phyloP scores from a whole-genome alignment of 1,140 invertebrate genomes.

The Drosophila lacteicornis region DNA sequence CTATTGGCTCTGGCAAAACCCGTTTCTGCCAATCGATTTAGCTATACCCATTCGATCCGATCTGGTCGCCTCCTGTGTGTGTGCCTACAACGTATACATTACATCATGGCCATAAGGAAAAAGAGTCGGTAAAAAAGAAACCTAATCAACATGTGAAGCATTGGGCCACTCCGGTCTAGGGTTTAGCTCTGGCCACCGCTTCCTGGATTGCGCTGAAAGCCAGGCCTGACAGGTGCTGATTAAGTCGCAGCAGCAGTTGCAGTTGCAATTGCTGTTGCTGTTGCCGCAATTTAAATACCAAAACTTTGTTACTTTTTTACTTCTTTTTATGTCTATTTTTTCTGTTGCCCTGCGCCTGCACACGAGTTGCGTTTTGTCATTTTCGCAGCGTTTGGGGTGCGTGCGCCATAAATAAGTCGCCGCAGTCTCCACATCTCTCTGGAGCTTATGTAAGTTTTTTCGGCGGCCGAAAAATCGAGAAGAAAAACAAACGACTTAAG shows the following conservation, averaged over 20 bases:
- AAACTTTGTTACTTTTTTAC: constrained; percentile 14
- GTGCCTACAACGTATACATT: constrained; percentile 28
- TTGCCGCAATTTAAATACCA: constrained; percentile 46
- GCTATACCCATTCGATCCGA: constrained; percentile 38
- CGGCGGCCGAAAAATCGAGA: constrained; percentile 1
- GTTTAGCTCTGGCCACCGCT: constrained; percentile 31
- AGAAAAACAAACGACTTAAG: constrained; percentile 70
- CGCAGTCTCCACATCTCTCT: constrained; percentile 7
- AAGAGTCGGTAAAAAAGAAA: constrained; percentile 35
- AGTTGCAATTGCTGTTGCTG: constrained; percentile 28
- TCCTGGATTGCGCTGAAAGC: constrained; percentile 68
- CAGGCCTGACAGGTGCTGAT: constrained; percentile 75
- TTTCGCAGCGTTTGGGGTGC: constrained; percentile 29
- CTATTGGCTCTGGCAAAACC: constrained; percentile 19
- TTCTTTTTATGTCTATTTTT: too few relatives aligned
- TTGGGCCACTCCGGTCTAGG: constrained; percentile 39
- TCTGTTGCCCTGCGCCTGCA: not conserved
- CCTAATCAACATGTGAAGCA: constrained; percentile 65
- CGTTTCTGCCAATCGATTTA: constrained; percentile 44
- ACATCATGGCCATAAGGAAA: constrained; percentile 62
- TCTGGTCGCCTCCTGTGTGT: constrained; percentile 21
- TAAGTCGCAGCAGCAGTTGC: constrained; percentile 47
- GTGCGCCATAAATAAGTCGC: constrained; percentile 65
- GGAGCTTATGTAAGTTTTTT: constrained; percentile 31
- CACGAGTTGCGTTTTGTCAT: constrained; percentile 42